Evolutionary conservation across 2,797 vertebrate genomes (phyloP), one percentile per base, ranked within the genome.

Genomic region (Propithecus deckenii): DNA sequence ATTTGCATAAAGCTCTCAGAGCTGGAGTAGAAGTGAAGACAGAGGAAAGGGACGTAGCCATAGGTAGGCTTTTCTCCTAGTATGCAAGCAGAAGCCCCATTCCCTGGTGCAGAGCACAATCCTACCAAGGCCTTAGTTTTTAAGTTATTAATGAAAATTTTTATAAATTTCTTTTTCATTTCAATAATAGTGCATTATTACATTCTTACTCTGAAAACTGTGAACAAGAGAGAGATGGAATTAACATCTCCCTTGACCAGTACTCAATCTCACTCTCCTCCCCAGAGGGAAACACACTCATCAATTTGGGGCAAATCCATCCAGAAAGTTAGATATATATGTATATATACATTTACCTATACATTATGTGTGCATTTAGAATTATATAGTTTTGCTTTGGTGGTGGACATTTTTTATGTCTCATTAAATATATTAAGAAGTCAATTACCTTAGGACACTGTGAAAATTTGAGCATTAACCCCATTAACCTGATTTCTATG

Each of bases 401-500:
- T n/a, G 65, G 22, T n/a, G 46, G 22, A n/a, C 59, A 43, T 91
- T 72, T 71, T 71, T 28, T 28, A 57, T 25, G 71, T 32, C 35
- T 55, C 57, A 81, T 94, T 86, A 94, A 81, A 69, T 61, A 85
- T 87, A 87, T 71, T 88, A 76, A 92, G 65, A 76, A 89, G 76
- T 96, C 71, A 63, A 11, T 96, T 93, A 95, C 59, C 87, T 84
- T 59, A 81, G 85, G 41, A 87, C 57, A 71, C 43, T 76, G 52
- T 90, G 41, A 84, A 89, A 95, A 83, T 93, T 80, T 74, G 52
- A 92, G 46, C 63, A 8, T 41, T 93, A 55, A 76, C 71, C n/a
- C 63, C 65, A 92, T 93, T 95, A 95, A 91, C 71, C 52, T 95
- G 76, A 85, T 90, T 89, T 95, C 65, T 75, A 18, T 69, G 86